Percentiles rank a stretch among this genome's conserved stretches.
Evolutionary conservation across 2,888 invertebrate species (phyloP).

Genomic region (Sphaeridia pumilis): DNA sequence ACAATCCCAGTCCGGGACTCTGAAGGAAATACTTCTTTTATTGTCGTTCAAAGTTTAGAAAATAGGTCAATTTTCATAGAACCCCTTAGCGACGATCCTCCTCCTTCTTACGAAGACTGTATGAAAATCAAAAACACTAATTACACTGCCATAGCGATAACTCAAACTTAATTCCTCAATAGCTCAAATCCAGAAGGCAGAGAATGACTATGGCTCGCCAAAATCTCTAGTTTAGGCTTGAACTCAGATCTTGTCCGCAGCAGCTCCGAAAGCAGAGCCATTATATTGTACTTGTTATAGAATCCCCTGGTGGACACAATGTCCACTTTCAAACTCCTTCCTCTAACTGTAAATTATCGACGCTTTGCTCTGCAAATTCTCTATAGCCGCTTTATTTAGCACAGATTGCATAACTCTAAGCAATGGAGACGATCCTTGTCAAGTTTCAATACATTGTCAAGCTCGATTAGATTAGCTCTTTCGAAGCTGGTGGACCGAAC

Average conservation of each 20-base stretch:
- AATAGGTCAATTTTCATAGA: conserved; percentile 2
- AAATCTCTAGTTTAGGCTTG: neutral
- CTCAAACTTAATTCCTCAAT: neutral
- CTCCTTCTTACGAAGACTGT: conserved; percentile 31
- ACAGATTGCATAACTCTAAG: no score
- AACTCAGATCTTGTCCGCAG: no score
- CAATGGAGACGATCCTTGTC: neutral
- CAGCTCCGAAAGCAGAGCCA: no score
- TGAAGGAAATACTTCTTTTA: neutral
- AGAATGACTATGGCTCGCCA: neutral
- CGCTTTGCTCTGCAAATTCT: no score
- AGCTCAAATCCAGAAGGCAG: neutral
- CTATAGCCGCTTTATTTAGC: no score
- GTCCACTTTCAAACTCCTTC: no score
- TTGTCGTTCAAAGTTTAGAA: neutral
- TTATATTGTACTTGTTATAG: no score
- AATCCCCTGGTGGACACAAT: no score
- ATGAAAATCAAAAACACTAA: conserved; percentile 16
- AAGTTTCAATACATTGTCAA: neutral
- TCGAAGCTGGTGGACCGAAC: no score
- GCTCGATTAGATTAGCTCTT: neutral
- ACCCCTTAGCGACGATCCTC: conserved; percentile 20
- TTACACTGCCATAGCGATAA: neutral
- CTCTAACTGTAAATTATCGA: no score
- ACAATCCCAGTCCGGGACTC: conserved; percentile 6